These are phyloP conservation scores for Nematostella vectensis DNA, from an alignment of 92 coral and sea anemone species.

Conservation along the genomic window DNA sequence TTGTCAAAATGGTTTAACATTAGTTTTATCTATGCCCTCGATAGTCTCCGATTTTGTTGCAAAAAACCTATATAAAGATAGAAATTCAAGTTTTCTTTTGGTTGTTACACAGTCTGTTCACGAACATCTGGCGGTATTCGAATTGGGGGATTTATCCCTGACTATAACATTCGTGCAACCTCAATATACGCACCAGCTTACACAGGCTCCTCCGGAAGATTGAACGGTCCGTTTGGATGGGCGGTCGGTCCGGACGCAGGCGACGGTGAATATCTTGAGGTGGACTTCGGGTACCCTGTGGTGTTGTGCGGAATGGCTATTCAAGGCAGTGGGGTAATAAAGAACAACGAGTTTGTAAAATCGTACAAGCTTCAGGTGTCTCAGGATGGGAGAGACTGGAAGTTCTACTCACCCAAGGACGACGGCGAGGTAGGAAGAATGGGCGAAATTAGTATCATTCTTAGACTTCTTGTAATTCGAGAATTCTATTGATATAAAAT, in stretches of 20 bases:
- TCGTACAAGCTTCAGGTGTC: constrained; percentile 13
- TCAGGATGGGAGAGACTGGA: constrained; percentile 22
- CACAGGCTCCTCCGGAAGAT: neutral
- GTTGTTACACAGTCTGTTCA: neutral
- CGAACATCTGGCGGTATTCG: neutral
- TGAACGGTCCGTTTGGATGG: neutral
- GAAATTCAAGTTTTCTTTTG: no score
- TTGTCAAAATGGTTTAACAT: no score
- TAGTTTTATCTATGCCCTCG: no score
- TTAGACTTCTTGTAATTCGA: neutral
- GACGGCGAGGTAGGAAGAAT: no score
- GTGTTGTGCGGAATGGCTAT: constrained; percentile 22
- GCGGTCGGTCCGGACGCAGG: neutral
- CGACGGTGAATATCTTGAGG: neutral
- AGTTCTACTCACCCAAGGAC: neutral
- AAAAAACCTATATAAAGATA: no score
- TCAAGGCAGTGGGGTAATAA: constrained; percentile 9
- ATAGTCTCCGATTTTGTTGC: no score
- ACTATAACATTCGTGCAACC: neutral
- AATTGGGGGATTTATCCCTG: neutral
- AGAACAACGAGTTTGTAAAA: constrained; percentile 14
- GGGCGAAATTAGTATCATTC: no score
- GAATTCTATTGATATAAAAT: neutral
- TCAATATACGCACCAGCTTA: neutral
- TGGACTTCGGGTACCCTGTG: constrained; percentile 13